Conservation (phyloP, 2,888 invertebrate genomes). For the Eupeodes luniger region DNA sequence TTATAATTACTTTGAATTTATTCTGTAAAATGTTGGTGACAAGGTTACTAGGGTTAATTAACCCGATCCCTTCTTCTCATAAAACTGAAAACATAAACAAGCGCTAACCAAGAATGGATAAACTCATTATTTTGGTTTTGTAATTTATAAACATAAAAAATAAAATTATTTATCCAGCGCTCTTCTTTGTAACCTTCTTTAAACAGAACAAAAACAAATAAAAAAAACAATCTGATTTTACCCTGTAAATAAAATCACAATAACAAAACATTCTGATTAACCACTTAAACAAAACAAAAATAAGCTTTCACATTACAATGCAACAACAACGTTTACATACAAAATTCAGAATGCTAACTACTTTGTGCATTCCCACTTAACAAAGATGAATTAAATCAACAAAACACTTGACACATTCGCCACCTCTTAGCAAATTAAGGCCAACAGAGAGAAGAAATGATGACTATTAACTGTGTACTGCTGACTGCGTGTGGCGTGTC, state of each 20-base stretch:
- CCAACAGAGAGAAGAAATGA: conserved; percentile 11
- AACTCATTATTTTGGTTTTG: not conserved
- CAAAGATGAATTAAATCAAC: conserved; percentile 65
- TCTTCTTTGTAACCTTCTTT: conserved; percentile 12
- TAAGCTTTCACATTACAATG: conserved; percentile 48
- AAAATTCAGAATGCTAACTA: conserved; percentile 45
- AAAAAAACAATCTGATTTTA: conserved; percentile 1
- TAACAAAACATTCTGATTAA: conserved; percentile 46
- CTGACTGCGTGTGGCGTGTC: not conserved
- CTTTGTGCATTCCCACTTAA: conserved; percentile 58
- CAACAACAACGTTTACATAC: conserved; percentile 19
- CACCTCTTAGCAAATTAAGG: conserved; percentile 45
- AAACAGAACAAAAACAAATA: not conserved
- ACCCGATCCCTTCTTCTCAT: no score
- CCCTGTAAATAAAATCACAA: conserved; percentile 30
- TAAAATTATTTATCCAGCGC: no score
- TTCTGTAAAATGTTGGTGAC: no score
- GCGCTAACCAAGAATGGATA: not conserved
- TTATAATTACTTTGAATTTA: no score
- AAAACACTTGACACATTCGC: conserved; percentile 71
- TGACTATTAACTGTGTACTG: not conserved
- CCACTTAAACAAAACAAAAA: conserved; percentile 26
- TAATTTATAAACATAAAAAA: not conserved
- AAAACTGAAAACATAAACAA: no score
- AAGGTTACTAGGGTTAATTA: no score